Base-by-base conservation (phyloP, 2,888 invertebrate genomes). In the Drosophila dives region DNA sequence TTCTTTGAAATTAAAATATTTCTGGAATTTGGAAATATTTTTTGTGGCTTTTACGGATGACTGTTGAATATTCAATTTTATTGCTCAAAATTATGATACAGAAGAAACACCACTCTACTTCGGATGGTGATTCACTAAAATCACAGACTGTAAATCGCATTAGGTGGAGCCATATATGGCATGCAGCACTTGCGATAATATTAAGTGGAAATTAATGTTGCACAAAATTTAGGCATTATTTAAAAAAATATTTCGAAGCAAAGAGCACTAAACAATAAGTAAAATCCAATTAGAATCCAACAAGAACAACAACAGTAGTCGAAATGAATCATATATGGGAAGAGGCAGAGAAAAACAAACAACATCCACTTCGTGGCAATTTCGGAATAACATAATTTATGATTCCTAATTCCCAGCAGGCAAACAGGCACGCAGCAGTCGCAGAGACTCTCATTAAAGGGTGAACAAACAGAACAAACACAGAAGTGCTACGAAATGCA, bases 401-500 rank as follows among this genome's bases (percentile, higher is more conserved):
- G 64, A 75, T 70, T 48, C 71, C 76, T 45, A 66, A 71, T 66
- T 81, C 61, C 71, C 59, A 71, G 3, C 33, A 81, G 23, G 45
- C 45, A 45, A 20, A 15, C 20, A 45, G 15, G 3, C 45, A 20
- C 20, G 12, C 45, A 45, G 20, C 45, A 45, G 67, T 72, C 63
- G 11, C 36, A 17, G 34, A 80, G 64, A 67, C 56, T 56, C 63
- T 80, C 72, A 88, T 86, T 88, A 79, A 83, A 70, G 71, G 68
- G 76, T 53, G 61, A 68, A 80, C 15, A 12, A 67, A 79, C n/a
- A 12, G 51, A 54, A 54, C 50, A 58, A 36, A 71, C 54, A 60
- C 72, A 77, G 66, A 77, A 72, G 71, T 68, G 77, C 75, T 75
- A 77, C 68, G 70, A 72, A 87, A 82, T 80, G 78, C 80, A 83